These are phyloP conservation scores for Pyrocephalus nanus DNA, from an alignment of 2,797 vertebrate genomes.

Conservation along the genomic window DNA sequence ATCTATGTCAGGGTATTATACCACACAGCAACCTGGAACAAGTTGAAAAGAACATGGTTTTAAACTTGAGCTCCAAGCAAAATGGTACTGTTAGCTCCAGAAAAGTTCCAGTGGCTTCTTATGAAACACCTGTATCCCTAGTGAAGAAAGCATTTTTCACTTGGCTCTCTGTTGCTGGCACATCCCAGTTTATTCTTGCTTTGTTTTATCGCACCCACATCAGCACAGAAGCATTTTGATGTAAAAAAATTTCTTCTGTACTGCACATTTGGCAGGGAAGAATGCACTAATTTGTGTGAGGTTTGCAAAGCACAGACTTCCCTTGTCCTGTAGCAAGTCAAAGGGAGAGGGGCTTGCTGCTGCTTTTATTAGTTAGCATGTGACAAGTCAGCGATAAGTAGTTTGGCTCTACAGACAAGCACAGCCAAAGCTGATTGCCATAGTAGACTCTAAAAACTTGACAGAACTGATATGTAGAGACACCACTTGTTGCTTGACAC, in stretches of 20 bases:
- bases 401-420: not conserved
- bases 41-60: not conserved
- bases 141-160: not conserved
- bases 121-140: not conserved
- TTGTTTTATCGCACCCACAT: not conserved
- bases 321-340: not conserved
- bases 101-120: not conserved
- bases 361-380: not conserved
- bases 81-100: not conserved
- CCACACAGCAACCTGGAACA: not conserved
- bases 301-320: not conserved
- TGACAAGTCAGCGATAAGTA: not conserved
- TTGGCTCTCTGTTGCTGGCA: not conserved
- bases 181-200: not conserved
- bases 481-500: slow-evolving; percentile 13
- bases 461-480: not conserved
- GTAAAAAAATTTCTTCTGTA: not conserved
- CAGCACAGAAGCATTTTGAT: not conserved
- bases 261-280: not conserved
- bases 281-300: not conserved
- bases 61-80: not conserved
- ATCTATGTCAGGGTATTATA: not conserved
- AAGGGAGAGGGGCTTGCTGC: not conserved
- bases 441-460: not conserved
- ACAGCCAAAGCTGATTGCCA: not conserved